Percentiles rank a stretch among this genome's conserved stretches.
Evolutionary conservation across 2,888 invertebrate species (phyloP).

Genomic region (Creontiades dilutus): DNA sequence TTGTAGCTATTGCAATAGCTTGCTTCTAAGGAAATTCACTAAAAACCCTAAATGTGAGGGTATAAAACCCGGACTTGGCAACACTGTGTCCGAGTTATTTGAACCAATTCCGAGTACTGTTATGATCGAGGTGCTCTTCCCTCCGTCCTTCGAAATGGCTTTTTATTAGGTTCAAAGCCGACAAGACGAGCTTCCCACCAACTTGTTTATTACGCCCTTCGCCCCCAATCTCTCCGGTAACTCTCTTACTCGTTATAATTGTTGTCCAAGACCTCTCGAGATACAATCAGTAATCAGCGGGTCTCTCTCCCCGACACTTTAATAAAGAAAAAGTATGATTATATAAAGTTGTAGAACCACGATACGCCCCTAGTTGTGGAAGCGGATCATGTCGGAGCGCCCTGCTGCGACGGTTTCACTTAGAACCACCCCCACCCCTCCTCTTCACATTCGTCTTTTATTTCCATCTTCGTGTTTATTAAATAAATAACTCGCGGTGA

Average conservation of each 20-base stretch:
- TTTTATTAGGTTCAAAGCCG: slow-evolving; percentile 5
- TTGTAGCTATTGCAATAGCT: too few species aligned
- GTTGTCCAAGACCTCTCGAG: slow-evolving; percentile 45
- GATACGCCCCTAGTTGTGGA: slow-evolving; percentile 43
- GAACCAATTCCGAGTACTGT: slow-evolving; percentile 18
- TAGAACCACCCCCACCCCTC: slow-evolving; percentile 15
- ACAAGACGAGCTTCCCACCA: neutral
- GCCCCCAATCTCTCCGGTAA: neutral
- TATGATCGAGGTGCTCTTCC: slow-evolving; percentile 14
- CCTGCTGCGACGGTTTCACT: slow-evolving; percentile 67
- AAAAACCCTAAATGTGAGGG: too few species aligned
- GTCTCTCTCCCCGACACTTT: slow-evolving; percentile 45
- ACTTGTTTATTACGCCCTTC: slow-evolving; percentile 30
- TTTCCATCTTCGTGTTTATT: slow-evolving; percentile 65
- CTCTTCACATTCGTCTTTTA: neutral
- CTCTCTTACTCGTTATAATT: slow-evolving; percentile 52
- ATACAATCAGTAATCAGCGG: slow-evolving; percentile 69
- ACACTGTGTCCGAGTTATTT: neutral
- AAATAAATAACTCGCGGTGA: slow-evolving; percentile 65
- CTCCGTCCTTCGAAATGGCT: neutral
- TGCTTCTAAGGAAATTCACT: too few species aligned
- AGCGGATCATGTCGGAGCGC: slow-evolving; percentile 56
- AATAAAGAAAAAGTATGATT: slow-evolving; percentile 64
- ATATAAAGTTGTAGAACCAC: slow-evolving; percentile 44
- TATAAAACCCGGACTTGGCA: too few species aligned